Base-by-base conservation (phyloP, 37 sponge, comb jelly and placozoan species). In the Halichondria panicea region DNA sequence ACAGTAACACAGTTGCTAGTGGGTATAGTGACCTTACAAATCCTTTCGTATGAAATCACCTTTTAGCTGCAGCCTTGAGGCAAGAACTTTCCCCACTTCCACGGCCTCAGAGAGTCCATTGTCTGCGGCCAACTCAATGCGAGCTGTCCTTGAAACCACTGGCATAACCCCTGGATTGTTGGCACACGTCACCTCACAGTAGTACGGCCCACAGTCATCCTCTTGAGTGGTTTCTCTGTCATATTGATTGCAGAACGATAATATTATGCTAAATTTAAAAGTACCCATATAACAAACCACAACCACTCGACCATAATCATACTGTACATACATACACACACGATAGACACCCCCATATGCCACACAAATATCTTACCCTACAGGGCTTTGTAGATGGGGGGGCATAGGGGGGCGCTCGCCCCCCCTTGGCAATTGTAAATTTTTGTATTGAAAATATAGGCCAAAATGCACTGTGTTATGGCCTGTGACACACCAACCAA, bases 121-220 rank as follows among this genome's bases (percentile, higher is more conserved):
- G 2, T 40, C 67, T 8, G 1, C 0, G 35, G 64, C 33, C 1
- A 32, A 24, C 30, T 48, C 64, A 33, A 76, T 62, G 1, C 76
- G 63, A 7, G 53, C 76, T 13, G n/a, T 12, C 27, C 46, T 43
- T 35, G 52, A 45, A 15, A 76, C 50, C 25, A n/a, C 56, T 22
- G 21, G 12, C 43, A 2, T 3, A 2, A 61, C 62, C 18, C 37
- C 33, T 7, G 69, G 32, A 8, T 35, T 30, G 3, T 58, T 58
- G 31, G 57, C 1, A 6, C n/a, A 40, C 6, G 70, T 55, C 4
- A 69, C 80, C 43, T 61, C 70, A 59, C 80, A 79, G 43, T 69
- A 59, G 62, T 79, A 79, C 13, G 78, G 55, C 0, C 57, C 68
- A 39, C 31, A 78, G 68, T 69, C 46, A 28, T 18, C 15, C 27